These are phyloP conservation scores for Esox niger DNA, from an alignment of 2,113 vertebrate species.

Conservation along the genomic window DNA sequence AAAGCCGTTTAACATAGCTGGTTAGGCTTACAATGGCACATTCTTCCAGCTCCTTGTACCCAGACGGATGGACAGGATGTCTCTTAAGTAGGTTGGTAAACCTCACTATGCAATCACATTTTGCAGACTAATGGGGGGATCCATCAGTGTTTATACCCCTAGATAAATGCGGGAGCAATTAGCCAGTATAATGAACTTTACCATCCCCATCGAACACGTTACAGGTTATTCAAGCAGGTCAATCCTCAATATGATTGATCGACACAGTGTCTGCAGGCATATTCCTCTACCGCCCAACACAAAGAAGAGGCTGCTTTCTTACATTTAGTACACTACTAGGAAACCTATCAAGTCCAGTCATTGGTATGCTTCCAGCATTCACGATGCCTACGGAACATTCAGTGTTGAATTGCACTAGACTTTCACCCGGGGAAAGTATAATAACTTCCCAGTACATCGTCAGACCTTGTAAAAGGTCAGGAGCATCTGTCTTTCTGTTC, in stretches of 20 bases:
- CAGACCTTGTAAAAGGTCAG: no score
- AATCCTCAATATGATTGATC: not conserved
- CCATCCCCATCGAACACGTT: not conserved
- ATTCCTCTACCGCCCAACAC: no score
- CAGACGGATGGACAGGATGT: not conserved
- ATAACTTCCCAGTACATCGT: no score
- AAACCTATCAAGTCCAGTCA: no score
- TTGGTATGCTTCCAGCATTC: no score
- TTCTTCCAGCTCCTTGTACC: not conserved
- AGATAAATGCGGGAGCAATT: not conserved
- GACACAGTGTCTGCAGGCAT: not conserved
- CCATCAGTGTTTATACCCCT: not conserved
- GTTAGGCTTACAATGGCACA: not conserved
- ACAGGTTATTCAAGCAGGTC: not conserved
- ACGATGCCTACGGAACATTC: no score
- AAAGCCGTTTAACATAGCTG: no score
- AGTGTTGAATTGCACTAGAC: no score
- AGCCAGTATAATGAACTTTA: not conserved
- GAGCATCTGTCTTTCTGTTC: no score
- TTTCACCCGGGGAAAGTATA: no score
- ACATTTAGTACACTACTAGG: no score
- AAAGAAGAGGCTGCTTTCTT: no score
- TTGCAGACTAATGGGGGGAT: not conserved
- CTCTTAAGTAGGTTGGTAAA: not conserved
- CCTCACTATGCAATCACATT: not conserved